Conservation (phyloP, 2,797 vertebrate genomes). For the Manis crassicaudata region DNA sequence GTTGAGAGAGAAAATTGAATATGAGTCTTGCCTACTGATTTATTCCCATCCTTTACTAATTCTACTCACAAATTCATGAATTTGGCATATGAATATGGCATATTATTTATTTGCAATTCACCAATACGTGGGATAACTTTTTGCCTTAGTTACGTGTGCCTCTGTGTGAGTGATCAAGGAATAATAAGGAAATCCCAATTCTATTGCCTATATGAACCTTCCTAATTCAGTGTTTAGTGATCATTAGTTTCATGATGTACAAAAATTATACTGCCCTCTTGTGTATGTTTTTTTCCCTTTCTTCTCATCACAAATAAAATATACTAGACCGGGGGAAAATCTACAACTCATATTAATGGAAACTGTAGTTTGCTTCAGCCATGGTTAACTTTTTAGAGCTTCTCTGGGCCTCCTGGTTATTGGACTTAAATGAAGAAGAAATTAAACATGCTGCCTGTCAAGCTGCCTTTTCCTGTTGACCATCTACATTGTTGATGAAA, state of each 20-base stretch:
- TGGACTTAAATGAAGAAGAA: not conserved
- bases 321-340: not conserved
- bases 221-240: not conserved
- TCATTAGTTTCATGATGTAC: not conserved
- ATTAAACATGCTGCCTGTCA: not conserved
- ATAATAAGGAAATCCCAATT: not conserved
- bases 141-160: not conserved
- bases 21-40: not conserved
- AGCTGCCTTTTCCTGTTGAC: not conserved
- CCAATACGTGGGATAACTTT: not conserved
- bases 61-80: not conserved
- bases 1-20: not conserved
- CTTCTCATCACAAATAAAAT: not conserved
- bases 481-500: not conserved
- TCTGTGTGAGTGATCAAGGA: not conserved
- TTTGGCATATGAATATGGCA: not conserved
- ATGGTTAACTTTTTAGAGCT: not conserved
- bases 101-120: not conserved
- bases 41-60: not conserved
- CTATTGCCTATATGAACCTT: not conserved
- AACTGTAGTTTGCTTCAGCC: not conserved
- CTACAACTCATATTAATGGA: not conserved
- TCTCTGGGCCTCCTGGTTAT: not conserved
- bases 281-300: not conserved
- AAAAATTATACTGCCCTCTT: not conserved